Conservation (phyloP, 2,113 vertebrate genomes). For the Sigmodon hispidus region DNA sequence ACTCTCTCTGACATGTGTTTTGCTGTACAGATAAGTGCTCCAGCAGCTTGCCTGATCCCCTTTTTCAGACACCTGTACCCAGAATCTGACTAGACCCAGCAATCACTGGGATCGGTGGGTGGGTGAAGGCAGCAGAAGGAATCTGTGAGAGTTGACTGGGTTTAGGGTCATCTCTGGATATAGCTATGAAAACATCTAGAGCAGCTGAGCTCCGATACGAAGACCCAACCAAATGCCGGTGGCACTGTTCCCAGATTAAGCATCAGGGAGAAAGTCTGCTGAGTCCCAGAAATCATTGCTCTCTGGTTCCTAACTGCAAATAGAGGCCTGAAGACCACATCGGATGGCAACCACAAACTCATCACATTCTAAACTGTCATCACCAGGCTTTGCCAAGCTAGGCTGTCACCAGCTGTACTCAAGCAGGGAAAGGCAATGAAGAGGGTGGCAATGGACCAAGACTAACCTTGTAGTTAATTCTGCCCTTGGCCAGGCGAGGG, state of each 20-base stretch:
- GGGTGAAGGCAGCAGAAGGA: neutral
- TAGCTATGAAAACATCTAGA: neutral
- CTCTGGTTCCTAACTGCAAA: neutral
- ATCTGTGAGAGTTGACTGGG: rapidly evolving
- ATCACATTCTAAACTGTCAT: rapidly evolving
- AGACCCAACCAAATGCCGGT: neutral
- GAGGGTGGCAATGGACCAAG: rapidly evolving
- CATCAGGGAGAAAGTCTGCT: neutral
- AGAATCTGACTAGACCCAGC: neutral
- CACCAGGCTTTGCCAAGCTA: rapidly evolving
- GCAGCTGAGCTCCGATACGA: neutral
- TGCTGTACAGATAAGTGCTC: rapidly evolving
- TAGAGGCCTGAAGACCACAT: rapidly evolving
- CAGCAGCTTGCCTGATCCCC: rapidly evolving
- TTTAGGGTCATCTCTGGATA: neutral
- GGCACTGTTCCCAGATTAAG: neutral
- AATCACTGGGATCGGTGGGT: rapidly evolving
- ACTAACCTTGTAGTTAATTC: constrained; percentile 79
- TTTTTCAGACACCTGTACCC: too few species aligned
- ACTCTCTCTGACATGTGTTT: neutral
- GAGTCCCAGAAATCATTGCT: too few species aligned
- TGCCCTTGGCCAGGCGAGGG: constrained; percentile 79
- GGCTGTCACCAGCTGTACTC: rapidly evolving
- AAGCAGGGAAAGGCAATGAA: rapidly evolving
- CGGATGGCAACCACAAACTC: rapidly evolving